phyloP scores from a whole-genome alignment of 2,888 invertebrate genomes.

The Sepioteuthis lessoniana region DNA sequence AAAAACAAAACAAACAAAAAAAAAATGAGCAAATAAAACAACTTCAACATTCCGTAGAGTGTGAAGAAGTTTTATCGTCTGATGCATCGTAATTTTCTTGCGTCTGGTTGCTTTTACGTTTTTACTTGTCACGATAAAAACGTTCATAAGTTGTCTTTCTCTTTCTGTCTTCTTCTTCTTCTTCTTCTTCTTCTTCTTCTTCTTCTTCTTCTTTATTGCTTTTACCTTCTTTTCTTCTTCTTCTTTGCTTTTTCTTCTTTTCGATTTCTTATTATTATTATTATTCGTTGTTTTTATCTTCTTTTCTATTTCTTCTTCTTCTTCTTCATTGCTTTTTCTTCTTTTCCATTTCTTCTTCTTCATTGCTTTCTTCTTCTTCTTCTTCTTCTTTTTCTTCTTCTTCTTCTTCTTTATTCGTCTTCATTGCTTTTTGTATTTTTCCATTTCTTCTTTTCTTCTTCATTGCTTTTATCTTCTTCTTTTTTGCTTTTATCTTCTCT shows the following conservation, averaged over 20 bases:
- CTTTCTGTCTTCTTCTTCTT: neutral
- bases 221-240: no score
- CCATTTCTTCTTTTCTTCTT: no score
- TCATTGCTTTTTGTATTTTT: no score
- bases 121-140: neutral
- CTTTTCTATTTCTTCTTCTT: no score
- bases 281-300: no score
- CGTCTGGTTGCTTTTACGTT: neutral
- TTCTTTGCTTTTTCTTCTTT: neutral
- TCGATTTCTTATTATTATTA: neutral
- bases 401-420: no score
- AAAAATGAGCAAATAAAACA: neutral
- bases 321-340: neutral
- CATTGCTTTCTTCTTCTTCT: neutral
- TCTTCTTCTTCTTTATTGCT: neutral
- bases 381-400: neutral
- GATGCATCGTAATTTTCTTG: neutral
- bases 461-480: no score
- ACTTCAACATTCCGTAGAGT: neutral
- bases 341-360: neutral
- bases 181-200: neutral
- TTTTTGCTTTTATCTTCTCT: no score
- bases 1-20: neutral
- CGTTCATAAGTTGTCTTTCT: neutral
- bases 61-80: constrained; percentile 8